Conservation (phyloP, 2,888 invertebrate species). For the Lasioglossum vierecki region DNA sequence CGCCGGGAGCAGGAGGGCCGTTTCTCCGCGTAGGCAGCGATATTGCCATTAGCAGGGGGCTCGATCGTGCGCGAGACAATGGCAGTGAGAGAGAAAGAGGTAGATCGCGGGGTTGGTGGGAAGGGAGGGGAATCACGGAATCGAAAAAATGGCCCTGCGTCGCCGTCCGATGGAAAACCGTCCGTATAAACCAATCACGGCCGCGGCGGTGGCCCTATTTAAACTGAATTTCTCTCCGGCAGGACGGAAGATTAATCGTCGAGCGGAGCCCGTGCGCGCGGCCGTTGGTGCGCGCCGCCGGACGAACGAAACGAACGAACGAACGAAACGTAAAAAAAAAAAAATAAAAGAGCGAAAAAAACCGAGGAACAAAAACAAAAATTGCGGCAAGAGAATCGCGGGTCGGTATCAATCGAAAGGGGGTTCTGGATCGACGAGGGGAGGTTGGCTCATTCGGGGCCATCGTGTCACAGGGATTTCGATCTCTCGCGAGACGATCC, state of each 20-base stretch:
- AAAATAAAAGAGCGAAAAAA: not conserved
- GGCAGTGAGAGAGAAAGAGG: not conserved
- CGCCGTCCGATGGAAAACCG: conserved; percentile 3
- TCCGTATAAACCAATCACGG: conserved; percentile 15
- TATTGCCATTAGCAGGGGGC: conserved; percentile 3
- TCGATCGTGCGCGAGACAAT: not conserved
- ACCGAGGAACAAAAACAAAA: not conserved
- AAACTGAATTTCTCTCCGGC: conserved; percentile 7
- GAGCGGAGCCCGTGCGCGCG: not conserved
- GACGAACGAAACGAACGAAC: not conserved
- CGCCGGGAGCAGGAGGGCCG: not conserved
- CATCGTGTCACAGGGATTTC: conserved; percentile 43
- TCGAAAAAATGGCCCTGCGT: conserved; percentile 10
- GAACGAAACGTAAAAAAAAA: not conserved
- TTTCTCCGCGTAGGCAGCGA: not conserved
- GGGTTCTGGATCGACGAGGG: not conserved
- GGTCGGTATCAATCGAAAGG: not conserved
- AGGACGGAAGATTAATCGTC: conserved; percentile 8
- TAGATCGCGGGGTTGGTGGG: too few relatives aligned
- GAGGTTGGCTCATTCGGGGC: not conserved
- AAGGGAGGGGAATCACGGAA: not conserved
- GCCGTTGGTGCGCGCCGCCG: not conserved
- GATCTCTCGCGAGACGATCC: conserved; percentile 7
- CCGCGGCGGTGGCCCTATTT: conserved; percentile 18
- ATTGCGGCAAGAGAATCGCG: conserved; percentile 5